Conservation (phyloP, 1,140 invertebrate species). For the Eriocheir sinensis region DNA sequence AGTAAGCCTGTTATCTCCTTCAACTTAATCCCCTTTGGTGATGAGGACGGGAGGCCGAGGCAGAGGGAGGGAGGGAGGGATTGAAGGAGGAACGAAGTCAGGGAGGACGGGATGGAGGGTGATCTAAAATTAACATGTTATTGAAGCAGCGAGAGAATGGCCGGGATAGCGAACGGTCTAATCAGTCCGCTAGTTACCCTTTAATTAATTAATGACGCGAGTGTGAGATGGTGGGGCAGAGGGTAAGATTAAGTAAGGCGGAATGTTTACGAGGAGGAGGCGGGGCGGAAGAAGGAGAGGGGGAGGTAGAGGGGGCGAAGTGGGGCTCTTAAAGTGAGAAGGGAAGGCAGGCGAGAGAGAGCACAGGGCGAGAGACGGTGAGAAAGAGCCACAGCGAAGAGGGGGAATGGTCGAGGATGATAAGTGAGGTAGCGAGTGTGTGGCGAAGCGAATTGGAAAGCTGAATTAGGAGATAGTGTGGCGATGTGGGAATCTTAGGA, state of each 20-base stretch:
- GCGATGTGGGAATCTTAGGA: no score
- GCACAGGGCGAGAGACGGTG: neutral
- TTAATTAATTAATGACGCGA: conserved; percentile 6
- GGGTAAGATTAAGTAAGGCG: conserved; percentile 18
- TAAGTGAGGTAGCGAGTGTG: conserved; percentile 13
- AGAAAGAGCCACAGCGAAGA: neutral
- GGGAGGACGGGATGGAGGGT: no score
- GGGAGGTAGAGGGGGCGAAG: neutral
- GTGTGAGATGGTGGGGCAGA: neutral
- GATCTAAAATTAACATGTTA: conserved; percentile 12
- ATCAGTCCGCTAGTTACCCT: conserved; percentile 13
- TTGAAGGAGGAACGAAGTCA: no score
- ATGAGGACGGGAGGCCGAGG: neutral
- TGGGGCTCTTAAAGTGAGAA: no score
- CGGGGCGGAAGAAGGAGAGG: neutral
- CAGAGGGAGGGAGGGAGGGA: neutral
- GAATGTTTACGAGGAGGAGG: neutral
- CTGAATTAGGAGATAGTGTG: neutral
- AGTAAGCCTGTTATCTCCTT: neutral
- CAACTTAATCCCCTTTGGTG: conserved; percentile 7
- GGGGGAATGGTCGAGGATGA: neutral
- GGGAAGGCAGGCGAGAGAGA: neutral
- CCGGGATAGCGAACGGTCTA: neutral
- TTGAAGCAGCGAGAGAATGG: neutral
- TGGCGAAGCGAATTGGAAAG: conserved; percentile 13